These are phyloP conservation scores for Ptychodera flava DNA, from an alignment of 35 echinoderm and acorn worm genomes.

Conservation along the genomic window DNA sequence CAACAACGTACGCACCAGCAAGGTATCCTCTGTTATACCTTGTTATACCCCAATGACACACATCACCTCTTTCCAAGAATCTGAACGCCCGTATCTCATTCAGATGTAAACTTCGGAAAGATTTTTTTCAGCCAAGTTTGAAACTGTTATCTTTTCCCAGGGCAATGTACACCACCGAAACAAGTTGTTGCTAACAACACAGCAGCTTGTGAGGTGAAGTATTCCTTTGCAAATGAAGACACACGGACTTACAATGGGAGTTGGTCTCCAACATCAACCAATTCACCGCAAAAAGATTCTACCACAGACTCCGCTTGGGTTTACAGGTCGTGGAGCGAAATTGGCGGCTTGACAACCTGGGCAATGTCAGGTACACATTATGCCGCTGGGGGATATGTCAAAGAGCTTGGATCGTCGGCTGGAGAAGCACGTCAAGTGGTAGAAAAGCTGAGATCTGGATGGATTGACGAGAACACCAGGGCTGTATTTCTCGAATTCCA, in stretches of 20 bases:
- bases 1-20: too few species aligned
- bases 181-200: too few species aligned
- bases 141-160: too few species aligned
- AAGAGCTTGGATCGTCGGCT: neutral
- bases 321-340: neutral
- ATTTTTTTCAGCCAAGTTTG: too few species aligned
- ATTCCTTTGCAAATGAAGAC: neutral
- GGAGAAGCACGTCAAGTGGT: neutral
- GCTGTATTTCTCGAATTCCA: neutral
- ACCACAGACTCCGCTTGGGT: neutral
- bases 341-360: neutral
- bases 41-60: too few species aligned
- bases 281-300: too few species aligned
- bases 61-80: too few species aligned
- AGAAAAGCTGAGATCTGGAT: neutral
- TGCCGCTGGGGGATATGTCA: neutral
- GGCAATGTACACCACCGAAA: too few species aligned
- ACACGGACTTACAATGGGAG: neutral
- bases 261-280: neutral
- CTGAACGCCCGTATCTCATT: too few species aligned
- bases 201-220: neutral
- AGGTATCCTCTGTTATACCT: too few species aligned
- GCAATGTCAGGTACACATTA: neutral
- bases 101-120: too few species aligned
- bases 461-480: neutral